phyloP scores from a whole-genome alignment of 2,888 invertebrate species.

The Hypolimnas misippus region DNA sequence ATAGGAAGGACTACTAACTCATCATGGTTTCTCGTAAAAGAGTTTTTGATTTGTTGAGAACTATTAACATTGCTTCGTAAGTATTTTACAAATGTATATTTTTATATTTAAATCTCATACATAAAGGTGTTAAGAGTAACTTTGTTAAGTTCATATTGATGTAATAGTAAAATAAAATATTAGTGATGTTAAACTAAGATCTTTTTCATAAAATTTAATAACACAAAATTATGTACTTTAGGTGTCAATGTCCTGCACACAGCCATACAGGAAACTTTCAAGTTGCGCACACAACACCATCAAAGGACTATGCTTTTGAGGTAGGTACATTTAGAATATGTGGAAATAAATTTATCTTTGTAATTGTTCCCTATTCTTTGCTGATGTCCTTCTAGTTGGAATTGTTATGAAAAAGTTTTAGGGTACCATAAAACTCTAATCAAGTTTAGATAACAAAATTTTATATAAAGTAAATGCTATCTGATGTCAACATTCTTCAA shows the following conservation, averaged over 20 bases:
- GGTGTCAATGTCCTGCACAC: slow-evolving; percentile 91
- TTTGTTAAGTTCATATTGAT: neutral
- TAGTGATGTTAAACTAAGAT: neutral
- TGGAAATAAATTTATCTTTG: too few relatives aligned
- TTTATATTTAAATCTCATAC: neutral
- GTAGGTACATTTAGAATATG: too few relatives aligned
- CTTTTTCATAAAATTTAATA: neutral
- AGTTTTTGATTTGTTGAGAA: slow-evolving; percentile 86
- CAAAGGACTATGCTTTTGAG: slow-evolving; percentile 92
- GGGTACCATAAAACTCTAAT: too few relatives aligned
- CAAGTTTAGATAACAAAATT: too few relatives aligned
- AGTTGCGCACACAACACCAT: slow-evolving; percentile 77
- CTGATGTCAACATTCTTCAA: neutral
- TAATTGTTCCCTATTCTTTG: neutral
- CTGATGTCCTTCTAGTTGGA: too few relatives aligned
- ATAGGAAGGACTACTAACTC: slow-evolving; percentile 12
- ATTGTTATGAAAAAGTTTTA: neutral
- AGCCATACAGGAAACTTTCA: slow-evolving; percentile 83
- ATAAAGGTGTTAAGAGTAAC: too few relatives aligned
- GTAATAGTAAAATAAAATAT: neutral
- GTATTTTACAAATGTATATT: slow-evolving; percentile 55
- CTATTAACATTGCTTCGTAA: slow-evolving; percentile 87
- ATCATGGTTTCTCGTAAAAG: slow-evolving; percentile 80
- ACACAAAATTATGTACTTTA: slow-evolving; percentile 57
- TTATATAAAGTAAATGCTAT: neutral